phyloP scores from a whole-genome alignment of 2,113 vertebrate species.

The Grammomys surdaster region DNA sequence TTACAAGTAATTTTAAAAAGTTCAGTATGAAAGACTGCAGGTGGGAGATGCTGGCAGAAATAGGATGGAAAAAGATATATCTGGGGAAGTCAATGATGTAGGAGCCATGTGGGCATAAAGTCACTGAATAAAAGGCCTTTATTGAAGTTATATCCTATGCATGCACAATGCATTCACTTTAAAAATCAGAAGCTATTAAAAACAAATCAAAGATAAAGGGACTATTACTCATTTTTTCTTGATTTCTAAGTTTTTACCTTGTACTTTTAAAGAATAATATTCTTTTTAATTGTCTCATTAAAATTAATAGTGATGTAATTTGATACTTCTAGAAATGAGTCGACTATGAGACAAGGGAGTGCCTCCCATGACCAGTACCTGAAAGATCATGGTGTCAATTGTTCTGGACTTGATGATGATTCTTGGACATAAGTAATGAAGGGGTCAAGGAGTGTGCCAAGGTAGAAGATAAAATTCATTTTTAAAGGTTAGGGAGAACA shows the following conservation, averaged over 20 bases:
- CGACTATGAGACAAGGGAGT: background rate
- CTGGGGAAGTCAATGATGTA: background rate
- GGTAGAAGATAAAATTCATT: conserved; percentile 62
- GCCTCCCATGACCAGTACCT: background rate
- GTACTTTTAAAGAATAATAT: background rate
- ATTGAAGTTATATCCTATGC: background rate
- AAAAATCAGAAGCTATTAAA: background rate
- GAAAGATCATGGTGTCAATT: background rate
- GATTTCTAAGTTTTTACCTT: background rate
- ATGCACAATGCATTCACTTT: background rate
- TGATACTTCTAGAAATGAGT: background rate
- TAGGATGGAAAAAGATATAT: background rate
- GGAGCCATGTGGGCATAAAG: background rate
- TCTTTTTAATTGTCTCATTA: background rate
- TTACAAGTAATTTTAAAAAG: background rate
- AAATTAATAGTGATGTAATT: background rate
- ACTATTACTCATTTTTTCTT: background rate
- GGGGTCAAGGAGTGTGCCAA: conserved; percentile 13
- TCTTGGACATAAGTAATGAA: conserved; percentile 59
- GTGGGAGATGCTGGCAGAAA: background rate
- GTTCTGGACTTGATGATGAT: conserved; percentile 43
- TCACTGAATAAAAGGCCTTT: background rate
- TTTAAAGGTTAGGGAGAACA: conserved; percentile 71
- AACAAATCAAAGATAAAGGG: background rate
- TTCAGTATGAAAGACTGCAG: background rate